Evolutionary conservation across 37 sponge, comb jelly and placozoan species (phyloP).

Genomic region (Aphrocallistes beatrix): DNA sequence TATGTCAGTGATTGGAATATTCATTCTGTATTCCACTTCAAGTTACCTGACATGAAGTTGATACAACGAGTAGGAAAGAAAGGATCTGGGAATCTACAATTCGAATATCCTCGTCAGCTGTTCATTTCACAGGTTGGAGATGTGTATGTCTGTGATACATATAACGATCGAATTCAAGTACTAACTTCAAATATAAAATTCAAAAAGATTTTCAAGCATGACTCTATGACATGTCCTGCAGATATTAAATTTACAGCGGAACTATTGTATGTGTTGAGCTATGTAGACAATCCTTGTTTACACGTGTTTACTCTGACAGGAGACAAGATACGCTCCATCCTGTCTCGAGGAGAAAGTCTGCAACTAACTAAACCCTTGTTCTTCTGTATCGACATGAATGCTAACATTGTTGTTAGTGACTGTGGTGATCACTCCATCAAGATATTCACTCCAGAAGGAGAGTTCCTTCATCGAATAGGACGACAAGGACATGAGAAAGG

Average conservation of each 20-base stretch:
- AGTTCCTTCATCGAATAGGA: background rate
- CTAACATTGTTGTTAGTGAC: background rate
- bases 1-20: background rate
- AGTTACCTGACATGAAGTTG: background rate
- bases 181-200: background rate
- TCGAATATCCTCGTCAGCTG: background rate
- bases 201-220: background rate
- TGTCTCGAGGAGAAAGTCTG: background rate
- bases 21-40: background rate
- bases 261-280: background rate
- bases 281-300: background rate
- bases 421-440: background rate
- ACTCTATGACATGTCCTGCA: background rate
- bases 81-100: background rate
- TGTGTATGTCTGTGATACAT: background rate
- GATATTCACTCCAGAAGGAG: background rate
- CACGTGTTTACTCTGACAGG: conserved; percentile 13
- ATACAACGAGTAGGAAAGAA: background rate
- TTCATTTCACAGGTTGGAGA: background rate
- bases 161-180: background rate
- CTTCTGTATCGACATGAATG: background rate
- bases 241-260: background rate
- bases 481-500: background rate
- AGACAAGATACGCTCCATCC: background rate
- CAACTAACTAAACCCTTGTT: background rate